Evolutionary conservation across 2,113 vertebrate genomes (phyloP).

Genomic region (Eublepharis macularius): DNA sequence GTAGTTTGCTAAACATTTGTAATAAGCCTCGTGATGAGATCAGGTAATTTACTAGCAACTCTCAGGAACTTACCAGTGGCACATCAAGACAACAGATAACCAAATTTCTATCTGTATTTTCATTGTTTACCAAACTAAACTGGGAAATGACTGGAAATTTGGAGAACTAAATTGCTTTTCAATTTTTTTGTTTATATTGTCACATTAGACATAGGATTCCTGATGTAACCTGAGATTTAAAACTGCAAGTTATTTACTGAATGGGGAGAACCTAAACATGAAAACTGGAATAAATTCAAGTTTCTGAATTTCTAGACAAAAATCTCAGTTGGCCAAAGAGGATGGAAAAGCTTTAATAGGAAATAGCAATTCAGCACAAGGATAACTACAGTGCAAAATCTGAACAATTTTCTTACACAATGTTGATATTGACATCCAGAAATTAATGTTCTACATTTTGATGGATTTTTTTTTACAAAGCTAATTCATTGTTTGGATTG

Average conservation of each 20-base stretch:
- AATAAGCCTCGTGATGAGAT: neutral
- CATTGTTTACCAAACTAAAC: neutral
- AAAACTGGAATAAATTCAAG: neutral
- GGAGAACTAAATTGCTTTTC: neutral
- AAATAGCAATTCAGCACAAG: neutral
- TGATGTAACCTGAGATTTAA: neutral
- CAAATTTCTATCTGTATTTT: neutral
- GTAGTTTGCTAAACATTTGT: neutral
- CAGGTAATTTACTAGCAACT: neutral
- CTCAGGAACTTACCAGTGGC: neutral
- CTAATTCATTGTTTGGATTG: constrained; percentile 55
- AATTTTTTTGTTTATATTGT: neutral
- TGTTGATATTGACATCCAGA: constrained; percentile 35
- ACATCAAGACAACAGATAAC: too few relatives aligned
- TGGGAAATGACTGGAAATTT: neutral
- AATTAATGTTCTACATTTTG: constrained; percentile 61
- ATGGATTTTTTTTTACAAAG: constrained; percentile 48
- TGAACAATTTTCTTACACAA: constrained; percentile 53
- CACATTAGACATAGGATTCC: neutral
- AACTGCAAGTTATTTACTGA: neutral
- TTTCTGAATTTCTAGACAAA: neutral
- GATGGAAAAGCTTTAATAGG: neutral
- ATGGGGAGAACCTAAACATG: neutral
- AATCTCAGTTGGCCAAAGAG: neutral
- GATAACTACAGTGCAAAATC: constrained; percentile 46